Base-by-base conservation (phyloP, 2,797 vertebrate genomes). In the Percopsis omiscomaycus region DNA sequence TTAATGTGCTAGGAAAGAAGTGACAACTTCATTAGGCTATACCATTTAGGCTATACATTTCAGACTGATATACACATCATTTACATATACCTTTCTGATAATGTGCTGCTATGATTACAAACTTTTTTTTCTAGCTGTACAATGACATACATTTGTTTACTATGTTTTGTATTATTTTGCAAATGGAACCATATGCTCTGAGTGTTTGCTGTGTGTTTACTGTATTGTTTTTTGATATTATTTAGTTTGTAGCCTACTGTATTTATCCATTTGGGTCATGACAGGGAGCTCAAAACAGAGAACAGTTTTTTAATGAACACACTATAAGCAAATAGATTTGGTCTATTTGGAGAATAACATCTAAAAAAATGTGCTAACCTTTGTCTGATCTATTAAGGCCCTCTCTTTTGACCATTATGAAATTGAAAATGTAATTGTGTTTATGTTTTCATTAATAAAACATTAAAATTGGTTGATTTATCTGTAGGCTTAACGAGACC, bases 231-330 rank as follows among this genome's bases (percentile, higher is more conserved):
- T 67, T 71, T n/a, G 1, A 16, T 28, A 22, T 32, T 42, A 32
- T 27, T 53, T 53, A 27, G 59, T 57, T 9, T 42, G 37, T 42
- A 9, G 2, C 30, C 3, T 22, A 22, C 22, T 22, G 22, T 22
- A 29, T 67, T 46, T 73, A 55, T 81, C 44, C 15, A 59, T 74
- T 55, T 4, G 1, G 30, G 45, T 71, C 68, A 42, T 57, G 61
- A 70, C 65, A 72, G 81, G 79, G 68, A 86, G 85, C 79, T 84
- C 63, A 70, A 50, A 62, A 49, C 54, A 29, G 75, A 30, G 55
- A 50, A 14, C 4, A 42, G 62, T 61, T 48, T 4, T 12, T 10
- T 57, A 45, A 12, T 45, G 11, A 45, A 45, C 11, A 5, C 5
- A 45, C 44, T 12, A 45, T 16, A 3, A 51, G 22, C 22, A 22